Evolutionary conservation across 2,888 invertebrate species (phyloP).

Genomic region (Arctia plantaginis): DNA sequence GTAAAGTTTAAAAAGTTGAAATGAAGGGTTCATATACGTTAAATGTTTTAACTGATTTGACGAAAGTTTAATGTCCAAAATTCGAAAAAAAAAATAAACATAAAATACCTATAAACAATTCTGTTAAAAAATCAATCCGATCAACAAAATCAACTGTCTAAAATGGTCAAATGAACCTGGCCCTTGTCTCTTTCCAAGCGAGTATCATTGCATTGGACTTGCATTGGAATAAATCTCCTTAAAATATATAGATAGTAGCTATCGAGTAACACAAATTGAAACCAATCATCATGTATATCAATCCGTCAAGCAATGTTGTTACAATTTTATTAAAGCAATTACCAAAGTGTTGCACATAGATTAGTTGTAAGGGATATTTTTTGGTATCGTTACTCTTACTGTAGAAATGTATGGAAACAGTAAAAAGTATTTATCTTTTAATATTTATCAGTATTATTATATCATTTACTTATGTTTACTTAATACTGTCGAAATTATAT

Average conservation of each 20-base stretch:
- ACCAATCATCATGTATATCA: not conserved
- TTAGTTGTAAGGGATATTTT: constrained; percentile 39
- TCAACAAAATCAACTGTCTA: not conserved
- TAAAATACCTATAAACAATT: not conserved
- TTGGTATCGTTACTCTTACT: constrained; percentile 22
- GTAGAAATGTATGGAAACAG: constrained; percentile 28
- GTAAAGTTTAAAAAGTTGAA: not conserved
- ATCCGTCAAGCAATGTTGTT: constrained; percentile 7
- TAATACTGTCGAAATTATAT: constrained; percentile 37
- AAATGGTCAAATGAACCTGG: not conserved
- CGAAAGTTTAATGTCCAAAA: not conserved
- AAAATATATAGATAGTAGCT: constrained; percentile 1
- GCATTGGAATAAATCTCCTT: constrained; percentile 13
- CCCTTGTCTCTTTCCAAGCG: constrained; percentile 13
- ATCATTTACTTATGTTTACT: constrained; percentile 39
- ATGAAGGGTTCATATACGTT: not conserved
- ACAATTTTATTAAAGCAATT: constrained; percentile 47
- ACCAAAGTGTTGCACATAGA: constrained; percentile 61
- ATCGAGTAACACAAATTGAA: constrained; percentile 2
- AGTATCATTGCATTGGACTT: constrained; percentile 12
- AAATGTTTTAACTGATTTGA: not conserved
- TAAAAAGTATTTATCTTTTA: constrained; percentile 30
- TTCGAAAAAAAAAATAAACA: not conserved
- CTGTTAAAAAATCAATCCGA: not conserved
- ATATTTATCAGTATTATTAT: constrained; percentile 55